Percentiles rank a stretch among this genome's conserved stretches.
Conservation (phyloP, 1,140 invertebrate species). For the Polyergus mexicanus region DNA sequence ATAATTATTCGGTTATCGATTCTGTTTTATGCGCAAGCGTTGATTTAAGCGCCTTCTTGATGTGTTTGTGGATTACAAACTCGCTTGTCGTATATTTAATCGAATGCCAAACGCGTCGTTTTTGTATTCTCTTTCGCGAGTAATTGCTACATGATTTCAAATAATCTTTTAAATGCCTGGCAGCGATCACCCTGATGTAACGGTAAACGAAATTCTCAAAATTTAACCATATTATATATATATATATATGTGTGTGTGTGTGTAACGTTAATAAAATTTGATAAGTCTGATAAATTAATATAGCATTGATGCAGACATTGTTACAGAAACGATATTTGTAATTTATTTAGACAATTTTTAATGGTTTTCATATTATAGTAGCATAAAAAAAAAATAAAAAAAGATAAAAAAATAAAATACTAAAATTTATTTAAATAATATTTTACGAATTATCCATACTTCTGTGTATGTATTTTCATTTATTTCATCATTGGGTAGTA, state of each 20-base stretch:
- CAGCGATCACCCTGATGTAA: constrained; percentile 49
- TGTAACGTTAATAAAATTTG: constrained; percentile 38
- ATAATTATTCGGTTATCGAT: constrained; percentile 35
- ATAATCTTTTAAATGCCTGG: constrained; percentile 51
- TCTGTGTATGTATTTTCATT: not conserved
- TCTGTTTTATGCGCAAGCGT: not conserved
- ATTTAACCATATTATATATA: constrained; percentile 34
- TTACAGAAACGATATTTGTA: not conserved
- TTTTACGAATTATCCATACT: not conserved
- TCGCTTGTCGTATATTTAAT: constrained; percentile 49
- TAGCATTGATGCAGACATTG: not conserved
- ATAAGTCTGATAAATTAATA: constrained; percentile 28
- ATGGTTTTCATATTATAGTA: not conserved
- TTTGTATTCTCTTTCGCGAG: constrained; percentile 49
- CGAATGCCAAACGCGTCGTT: constrained; percentile 48
- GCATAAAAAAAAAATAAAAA: not conserved
- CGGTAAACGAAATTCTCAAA: constrained; percentile 35
- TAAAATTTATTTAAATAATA: not conserved
- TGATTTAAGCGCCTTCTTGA: constrained; percentile 36
- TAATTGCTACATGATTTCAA: constrained; percentile 56
- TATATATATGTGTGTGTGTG: not conserved
- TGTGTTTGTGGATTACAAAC: constrained; percentile 35
- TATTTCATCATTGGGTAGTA: constrained; percentile 9
- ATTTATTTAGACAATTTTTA: not conserved
- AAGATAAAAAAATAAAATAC: not conserved